A percentile compares a stretch with the other conserved stretches of the same genome.
Evolutionary conservation across 1,140 invertebrate genomes (phyloP).

Genomic region (Calosoma granatense): DNA sequence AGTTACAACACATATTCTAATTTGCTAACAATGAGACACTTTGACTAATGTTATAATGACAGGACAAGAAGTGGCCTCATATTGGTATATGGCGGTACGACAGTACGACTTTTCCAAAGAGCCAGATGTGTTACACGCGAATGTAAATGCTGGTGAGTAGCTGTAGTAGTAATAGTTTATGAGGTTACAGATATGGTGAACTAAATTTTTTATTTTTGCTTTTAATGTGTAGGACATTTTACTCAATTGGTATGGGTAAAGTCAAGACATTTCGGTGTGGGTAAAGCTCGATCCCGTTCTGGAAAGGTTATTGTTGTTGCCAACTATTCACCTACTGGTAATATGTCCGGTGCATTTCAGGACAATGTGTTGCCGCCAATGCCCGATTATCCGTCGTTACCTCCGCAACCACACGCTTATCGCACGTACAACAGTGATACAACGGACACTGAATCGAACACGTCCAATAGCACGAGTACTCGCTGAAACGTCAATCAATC

Average conservation of each 20-base stretch:
- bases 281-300: slow-evolving; percentile 62
- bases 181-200: no score
- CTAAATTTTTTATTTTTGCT: slow-evolving; percentile 10
- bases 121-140: slow-evolving; percentile 58
- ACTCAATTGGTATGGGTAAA: slow-evolving; percentile 83
- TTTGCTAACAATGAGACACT: background rate
- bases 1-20: background rate
- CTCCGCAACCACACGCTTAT: background rate
- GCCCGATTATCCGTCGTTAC: slow-evolving; percentile 35
- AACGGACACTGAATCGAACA: background rate
- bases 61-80: slow-evolving; percentile 75
- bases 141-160: slow-evolving; percentile 65
- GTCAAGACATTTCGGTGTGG: slow-evolving; percentile 69
- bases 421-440: background rate
- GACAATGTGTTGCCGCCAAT: slow-evolving; percentile 64
- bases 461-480: background rate
- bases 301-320: slow-evolving; percentile 73
- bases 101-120: slow-evolving; percentile 68
- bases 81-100: slow-evolving; percentile 74
- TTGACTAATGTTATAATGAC: slow-evolving; percentile 16
- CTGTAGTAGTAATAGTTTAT: no score
- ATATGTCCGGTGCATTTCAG: slow-evolving; percentile 63
- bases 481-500: background rate
- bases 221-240: slow-evolving; percentile 61
- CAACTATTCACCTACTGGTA: slow-evolving; percentile 69